Conservation (phyloP, 2,888 invertebrate species). For the Macrosiphum euphorbiae region DNA sequence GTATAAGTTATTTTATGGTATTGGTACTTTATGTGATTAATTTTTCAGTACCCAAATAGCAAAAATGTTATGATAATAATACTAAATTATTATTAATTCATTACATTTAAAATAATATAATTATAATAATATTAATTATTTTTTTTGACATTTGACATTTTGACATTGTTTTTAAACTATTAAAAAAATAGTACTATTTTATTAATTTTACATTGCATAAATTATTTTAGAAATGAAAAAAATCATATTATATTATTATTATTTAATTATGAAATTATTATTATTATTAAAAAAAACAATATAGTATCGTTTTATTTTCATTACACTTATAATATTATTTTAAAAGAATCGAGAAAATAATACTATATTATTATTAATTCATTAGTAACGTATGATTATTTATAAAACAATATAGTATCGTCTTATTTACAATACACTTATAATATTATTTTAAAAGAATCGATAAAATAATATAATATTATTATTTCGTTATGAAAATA, state of each 20-base stretch:
- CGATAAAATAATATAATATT: too few relatives aligned
- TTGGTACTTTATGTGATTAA: too few relatives aligned
- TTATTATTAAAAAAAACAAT: neutral
- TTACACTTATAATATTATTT: neutral
- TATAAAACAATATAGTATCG: neutral
- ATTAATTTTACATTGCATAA: neutral
- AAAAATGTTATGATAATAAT: neutral
- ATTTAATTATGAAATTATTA: neutral
- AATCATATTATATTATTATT: neutral
- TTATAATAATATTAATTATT: neutral
- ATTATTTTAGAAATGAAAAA: neutral
- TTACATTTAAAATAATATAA: neutral
- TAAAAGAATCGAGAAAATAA: neutral
- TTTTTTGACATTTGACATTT: too few relatives aligned
- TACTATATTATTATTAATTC: too few relatives aligned
- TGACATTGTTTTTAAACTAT: too few relatives aligned
- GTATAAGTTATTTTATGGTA: too few relatives aligned
- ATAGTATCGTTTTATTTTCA: neutral
- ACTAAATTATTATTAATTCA: too few relatives aligned
- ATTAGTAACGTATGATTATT: neutral
- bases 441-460: too few relatives aligned
- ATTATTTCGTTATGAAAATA: neutral
- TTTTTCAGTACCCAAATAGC: neutral
- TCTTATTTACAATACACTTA: neutral
- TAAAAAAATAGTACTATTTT: neutral